Base-by-base conservation (phyloP, 2,888 invertebrate genomes). In the Lycaena phlaeas region DNA sequence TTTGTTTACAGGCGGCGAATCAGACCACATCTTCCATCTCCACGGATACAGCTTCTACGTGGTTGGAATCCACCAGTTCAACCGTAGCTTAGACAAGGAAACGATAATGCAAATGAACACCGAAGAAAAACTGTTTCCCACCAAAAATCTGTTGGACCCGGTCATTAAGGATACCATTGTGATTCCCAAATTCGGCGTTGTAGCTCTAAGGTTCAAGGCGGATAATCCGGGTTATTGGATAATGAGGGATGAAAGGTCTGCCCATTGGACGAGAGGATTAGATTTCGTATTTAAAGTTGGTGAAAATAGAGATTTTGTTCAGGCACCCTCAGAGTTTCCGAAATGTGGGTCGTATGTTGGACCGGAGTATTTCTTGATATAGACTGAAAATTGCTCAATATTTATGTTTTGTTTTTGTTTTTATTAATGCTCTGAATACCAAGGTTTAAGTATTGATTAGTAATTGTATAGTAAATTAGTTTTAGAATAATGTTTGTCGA, bases 161-260 rank as follows among this genome's bases (percentile, higher is more conserved):
- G 87, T 89, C 0, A 46, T 81, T 7, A 94, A 93, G 63, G 93
- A 93, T 57, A 93, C 93, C 0, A 85, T 93, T 41, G 85, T 89
- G 1, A 87, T 94, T 17, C 92, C 92, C 0, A 89, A 87, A 59
- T 88, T 87, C 43, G 90, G 92, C 0, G 89, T 87, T 0, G 90
- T 90, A 0, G 89, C 89, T 2, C 59, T 93, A 25, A 82, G 93
- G 44, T 93, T 94, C 57, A 85, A 88, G 52, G 93, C 93, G 6
- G 86, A 89, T 52, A 93, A 93, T 73, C 92, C 92, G 55, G 93
- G 93, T 9, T 92, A 89, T 54, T 94, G 94, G 94, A 86, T 94
- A 69, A 85, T 94, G 64, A 88, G 93, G 52, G 93, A 93, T 52
- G 92, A 93, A 62, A 86, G 90, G 38, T 88, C 91, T 1, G 85